Evolutionary conservation across 2,888 invertebrate species (phyloP).

Genomic region (Philopedon plagiatum): DNA sequence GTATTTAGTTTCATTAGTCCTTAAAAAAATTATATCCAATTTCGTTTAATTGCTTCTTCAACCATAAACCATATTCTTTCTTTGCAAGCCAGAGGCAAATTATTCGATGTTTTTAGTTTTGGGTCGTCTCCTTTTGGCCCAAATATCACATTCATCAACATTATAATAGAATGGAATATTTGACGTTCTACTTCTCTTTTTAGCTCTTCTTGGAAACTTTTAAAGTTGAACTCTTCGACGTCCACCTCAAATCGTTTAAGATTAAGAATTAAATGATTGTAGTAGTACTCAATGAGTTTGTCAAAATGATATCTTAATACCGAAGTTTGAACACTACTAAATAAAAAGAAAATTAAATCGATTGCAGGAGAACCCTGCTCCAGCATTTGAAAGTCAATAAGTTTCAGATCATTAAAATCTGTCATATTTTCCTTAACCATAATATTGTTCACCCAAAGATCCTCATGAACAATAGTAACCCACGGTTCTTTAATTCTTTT

Average conservation of each 20-base stretch:
- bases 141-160: conserved; percentile 56
- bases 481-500: conserved; percentile 59
- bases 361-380: conserved; percentile 69
- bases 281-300: conserved; percentile 69
- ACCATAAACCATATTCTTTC: conserved; percentile 38
- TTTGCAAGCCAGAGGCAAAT: not conserved
- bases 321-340: conserved; percentile 68
- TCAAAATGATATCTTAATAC: conserved; percentile 67
- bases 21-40: conserved; percentile 36
- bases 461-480: conserved; percentile 71
- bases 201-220: conserved; percentile 65
- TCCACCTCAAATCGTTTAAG: conserved; percentile 62
- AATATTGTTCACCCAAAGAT: conserved; percentile 75
- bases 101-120: not conserved
- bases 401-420: conserved; percentile 62
- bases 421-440: conserved; percentile 68
- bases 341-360: conserved; percentile 72
- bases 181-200: conserved; percentile 63
- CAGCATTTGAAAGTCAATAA: conserved; percentile 74
- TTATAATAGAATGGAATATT: conserved; percentile 66
- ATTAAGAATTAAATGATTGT: conserved; percentile 66
- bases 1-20: not conserved
- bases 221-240: conserved; percentile 63
- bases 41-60: conserved; percentile 29
- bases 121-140: conserved; percentile 39